Percentiles rank a stretch among this genome's conserved stretches.
phyloP scores from a whole-genome alignment of 2,113 vertebrate species.

The Euleptes europaea region DNA sequence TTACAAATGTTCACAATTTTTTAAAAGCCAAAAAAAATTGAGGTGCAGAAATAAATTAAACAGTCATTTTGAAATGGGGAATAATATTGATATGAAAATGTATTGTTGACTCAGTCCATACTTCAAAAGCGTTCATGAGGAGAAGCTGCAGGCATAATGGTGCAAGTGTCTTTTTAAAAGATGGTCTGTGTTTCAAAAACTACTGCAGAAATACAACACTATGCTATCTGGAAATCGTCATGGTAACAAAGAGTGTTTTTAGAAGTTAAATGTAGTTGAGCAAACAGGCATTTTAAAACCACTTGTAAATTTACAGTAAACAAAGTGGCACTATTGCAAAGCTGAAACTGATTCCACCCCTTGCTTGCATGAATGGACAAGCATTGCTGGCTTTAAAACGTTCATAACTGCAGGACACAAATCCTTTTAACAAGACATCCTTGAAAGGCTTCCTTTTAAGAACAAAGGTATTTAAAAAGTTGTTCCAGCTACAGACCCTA shows the following conservation, averaged over 20 bases:
- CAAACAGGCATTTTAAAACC: conserved; percentile 46
- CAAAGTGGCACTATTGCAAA: neutral
- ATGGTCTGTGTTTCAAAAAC: neutral
- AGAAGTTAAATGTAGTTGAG: conserved; percentile 11
- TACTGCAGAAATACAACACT: neutral
- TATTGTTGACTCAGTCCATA: neutral
- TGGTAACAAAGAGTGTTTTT: conserved; percentile 25
- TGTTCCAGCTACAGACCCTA: rapidly evolving
- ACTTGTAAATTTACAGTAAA: conserved; percentile 36
- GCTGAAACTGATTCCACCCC: neutral
- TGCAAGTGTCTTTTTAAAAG: neutral
- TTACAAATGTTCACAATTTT: neutral
- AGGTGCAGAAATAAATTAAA: rapidly evolving
- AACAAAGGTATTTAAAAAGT: rapidly evolving
- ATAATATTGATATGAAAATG: neutral
- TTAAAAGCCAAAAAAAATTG: neutral
- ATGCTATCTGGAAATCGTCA: conserved; percentile 9
- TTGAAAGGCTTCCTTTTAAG: neutral
- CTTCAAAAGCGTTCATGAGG: rapidly evolving
- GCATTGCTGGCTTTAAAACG: neutral
- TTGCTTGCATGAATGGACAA: conserved; percentile 17
- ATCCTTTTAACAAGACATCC: conserved; percentile 20
- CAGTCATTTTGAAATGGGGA: rapidly evolving
- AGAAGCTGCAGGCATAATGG: neutral
- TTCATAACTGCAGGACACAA: conserved; percentile 3